Percentiles rank a stretch among this genome's conserved stretches.
Evolutionary conservation across 2,888 invertebrate genomes (phyloP).

Genomic region (Creontiades dilutus): DNA sequence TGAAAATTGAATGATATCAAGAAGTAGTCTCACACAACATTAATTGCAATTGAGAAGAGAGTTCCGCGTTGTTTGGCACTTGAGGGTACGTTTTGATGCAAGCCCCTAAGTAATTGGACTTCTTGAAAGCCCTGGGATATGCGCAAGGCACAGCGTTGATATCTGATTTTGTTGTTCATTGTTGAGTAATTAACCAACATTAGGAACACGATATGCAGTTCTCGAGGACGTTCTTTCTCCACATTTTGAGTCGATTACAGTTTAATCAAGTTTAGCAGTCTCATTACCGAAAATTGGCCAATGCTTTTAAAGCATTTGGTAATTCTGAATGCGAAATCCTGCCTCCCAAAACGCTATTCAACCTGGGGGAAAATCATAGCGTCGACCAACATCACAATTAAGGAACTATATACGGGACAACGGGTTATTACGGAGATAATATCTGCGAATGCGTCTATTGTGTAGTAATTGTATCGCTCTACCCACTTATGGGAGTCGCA

Average conservation of each 20-base stretch:
- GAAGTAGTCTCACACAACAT: no score
- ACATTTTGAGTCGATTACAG: neutral
- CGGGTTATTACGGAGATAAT: constrained; percentile 1
- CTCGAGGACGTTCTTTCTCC: neutral
- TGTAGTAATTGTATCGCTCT: constrained; percentile 36
- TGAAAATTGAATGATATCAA: no score
- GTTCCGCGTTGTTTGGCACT: no score
- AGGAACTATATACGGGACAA: constrained; percentile 15
- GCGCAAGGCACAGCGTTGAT: no score
- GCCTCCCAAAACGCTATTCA: neutral
- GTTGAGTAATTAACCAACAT: neutral
- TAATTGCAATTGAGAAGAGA: no score
- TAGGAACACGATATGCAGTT: neutral
- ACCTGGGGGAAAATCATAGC: neutral
- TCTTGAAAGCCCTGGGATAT: no score
- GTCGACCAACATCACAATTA: constrained; percentile 9
- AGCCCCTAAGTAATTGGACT: no score
- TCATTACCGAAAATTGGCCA: neutral
- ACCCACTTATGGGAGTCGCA: neutral
- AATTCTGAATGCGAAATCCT: neutral
- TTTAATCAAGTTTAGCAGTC: neutral
- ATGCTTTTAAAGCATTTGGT: neutral
- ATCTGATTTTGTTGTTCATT: neutral
- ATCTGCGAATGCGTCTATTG: constrained; percentile 36
- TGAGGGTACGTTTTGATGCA: no score